These are phyloP conservation scores for Sitophilus oryzae DNA, from an alignment of 1,140 invertebrate genomes.

Conservation along the genomic window DNA sequence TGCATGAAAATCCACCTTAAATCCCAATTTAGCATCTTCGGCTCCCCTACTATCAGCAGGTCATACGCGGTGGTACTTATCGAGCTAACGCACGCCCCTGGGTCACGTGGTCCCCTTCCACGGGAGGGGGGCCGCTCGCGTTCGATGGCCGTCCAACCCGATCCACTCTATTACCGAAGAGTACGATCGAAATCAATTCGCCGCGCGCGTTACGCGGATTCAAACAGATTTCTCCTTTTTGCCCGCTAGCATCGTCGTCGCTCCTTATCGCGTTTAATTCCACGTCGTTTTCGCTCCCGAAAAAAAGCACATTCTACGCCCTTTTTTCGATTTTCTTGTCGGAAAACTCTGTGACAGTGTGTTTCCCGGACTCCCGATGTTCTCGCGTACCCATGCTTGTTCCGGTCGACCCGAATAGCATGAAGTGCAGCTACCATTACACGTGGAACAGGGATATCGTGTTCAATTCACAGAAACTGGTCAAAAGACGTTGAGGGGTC, in stretches of 20 bases:
- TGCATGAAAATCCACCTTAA: no score
- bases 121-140: neutral
- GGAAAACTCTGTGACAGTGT: constrained; percentile 17
- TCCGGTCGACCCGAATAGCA: constrained; percentile 35
- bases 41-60: no score
- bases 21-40: no score
- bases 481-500: constrained; percentile 67
- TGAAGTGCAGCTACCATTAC: constrained; percentile 72
- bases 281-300: no score
- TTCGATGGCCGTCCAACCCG: neutral
- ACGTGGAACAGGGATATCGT: constrained; percentile 85
- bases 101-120: constrained; percentile 11
- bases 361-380: constrained; percentile 19
- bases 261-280: no score
- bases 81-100: neutral
- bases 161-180: no score
- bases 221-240: no score
- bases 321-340: neutral
- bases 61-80: no score
- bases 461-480: constrained; percentile 82
- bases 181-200: no score
- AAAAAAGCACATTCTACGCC: no score
- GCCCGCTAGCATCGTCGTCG: no score
- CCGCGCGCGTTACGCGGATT: no score
- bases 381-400: constrained; percentile 21